phyloP scores from a whole-genome alignment of 2,888 invertebrate species.

The Steinernema carpocapsae region DNA sequence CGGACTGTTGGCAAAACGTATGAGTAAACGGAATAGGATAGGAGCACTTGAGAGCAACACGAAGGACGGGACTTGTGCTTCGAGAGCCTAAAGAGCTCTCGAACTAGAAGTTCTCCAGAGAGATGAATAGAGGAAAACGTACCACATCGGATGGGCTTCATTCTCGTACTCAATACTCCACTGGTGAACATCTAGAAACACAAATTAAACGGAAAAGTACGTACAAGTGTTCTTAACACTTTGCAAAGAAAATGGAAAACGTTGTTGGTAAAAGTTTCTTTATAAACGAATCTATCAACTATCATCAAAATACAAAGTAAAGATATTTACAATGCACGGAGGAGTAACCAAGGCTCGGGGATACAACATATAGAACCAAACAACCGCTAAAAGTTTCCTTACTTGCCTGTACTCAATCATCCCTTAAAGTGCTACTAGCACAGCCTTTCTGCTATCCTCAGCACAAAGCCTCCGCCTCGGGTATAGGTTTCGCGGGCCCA shows the following conservation, averaged over 20 bases:
- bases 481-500: constrained; percentile 21
- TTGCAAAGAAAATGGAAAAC: not conserved
- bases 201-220: not conserved
- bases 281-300: constrained; percentile 12
- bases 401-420: constrained; percentile 4
- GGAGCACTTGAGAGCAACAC: too few relatives aligned
- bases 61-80: too few relatives aligned
- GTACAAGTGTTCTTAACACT: not conserved
- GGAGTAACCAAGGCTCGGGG: not conserved
- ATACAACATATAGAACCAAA: not conserved
- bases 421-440: constrained; percentile 5
- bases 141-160: too few relatives aligned
- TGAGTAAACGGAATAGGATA: not conserved
- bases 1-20: not conserved
- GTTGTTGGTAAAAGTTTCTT: not conserved
- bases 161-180: too few relatives aligned
- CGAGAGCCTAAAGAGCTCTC: too few relatives aligned
- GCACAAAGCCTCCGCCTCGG: constrained; percentile 28
- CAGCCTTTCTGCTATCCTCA: constrained; percentile 19
- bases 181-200: not conserved
- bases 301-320: constrained; percentile 3
- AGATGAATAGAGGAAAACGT: too few relatives aligned
- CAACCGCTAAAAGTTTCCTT: not conserved
- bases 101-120: too few relatives aligned
- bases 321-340: constrained; percentile 5